Conservation (phyloP, 1,140 invertebrate genomes). For the Ceratosolen solmsi region DNA sequence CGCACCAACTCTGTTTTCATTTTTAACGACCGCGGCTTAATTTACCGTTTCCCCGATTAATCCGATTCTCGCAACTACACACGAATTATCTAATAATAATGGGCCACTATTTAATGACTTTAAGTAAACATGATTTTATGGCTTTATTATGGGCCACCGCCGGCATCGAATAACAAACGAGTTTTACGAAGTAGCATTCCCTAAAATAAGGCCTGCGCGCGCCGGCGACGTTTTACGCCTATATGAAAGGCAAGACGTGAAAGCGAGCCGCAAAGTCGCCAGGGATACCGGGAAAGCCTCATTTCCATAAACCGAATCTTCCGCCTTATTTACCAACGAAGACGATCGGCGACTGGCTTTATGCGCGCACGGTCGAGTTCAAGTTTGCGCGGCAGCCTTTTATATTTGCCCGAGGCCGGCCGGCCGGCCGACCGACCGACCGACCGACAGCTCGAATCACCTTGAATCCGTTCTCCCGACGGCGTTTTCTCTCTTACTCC, state of each 20-base stretch:
- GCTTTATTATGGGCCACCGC: not conserved
- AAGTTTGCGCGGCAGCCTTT: slow-evolving; percentile 23
- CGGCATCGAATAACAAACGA: not conserved
- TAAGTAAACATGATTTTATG: not conserved
- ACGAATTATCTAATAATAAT: slow-evolving; percentile 1
- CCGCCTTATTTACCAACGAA: not conserved
- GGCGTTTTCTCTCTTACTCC: slow-evolving; percentile 7
- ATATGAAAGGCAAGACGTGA: not conserved
- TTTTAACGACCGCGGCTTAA: no score
- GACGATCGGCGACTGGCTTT: not conserved
- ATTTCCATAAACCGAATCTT: slow-evolving; percentile 4
- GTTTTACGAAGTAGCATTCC: not conserved
- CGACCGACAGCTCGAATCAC: slow-evolving; percentile 10
- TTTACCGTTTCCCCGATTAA: no score
- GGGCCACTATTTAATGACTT: not conserved
- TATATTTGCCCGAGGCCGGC: not conserved
- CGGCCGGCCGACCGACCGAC: slow-evolving; percentile 17
- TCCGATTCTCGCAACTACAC: no score
- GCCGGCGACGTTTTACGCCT: not conserved
- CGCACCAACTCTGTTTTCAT: no score
- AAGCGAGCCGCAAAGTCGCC: not conserved
- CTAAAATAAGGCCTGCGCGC: not conserved
- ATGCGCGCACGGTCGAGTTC: not conserved
- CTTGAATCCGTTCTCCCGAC: slow-evolving; percentile 30
- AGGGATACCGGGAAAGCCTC: not conserved